phyloP scores from a whole-genome alignment of 1,140 invertebrate genomes.

The Hylaeus anthracinus region DNA sequence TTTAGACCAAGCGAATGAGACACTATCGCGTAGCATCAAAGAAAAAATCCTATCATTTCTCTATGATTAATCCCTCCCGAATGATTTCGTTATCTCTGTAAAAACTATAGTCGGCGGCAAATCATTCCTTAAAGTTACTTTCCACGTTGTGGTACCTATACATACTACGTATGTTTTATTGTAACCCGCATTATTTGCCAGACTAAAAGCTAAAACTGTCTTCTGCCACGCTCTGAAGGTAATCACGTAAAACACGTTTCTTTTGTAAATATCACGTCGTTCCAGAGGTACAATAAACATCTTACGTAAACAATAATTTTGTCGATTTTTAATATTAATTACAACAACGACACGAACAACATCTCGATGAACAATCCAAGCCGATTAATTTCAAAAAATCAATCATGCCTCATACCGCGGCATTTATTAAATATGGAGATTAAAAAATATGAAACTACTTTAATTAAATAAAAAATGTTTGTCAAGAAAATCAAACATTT shows the following conservation, averaged over 20 bases:
- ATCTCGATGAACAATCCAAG: too few relatives aligned
- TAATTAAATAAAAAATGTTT: too few relatives aligned
- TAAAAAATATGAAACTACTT: too few relatives aligned
- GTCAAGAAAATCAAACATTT: too few relatives aligned
- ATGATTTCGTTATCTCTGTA: constrained; percentile 16
- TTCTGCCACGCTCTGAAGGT: constrained; percentile 50
- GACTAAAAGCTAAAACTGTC: constrained; percentile 23
- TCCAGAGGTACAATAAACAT: constrained; percentile 59
- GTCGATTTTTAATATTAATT: constrained; percentile 20
- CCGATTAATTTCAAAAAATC: too few relatives aligned
- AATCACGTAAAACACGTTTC: constrained; percentile 39
- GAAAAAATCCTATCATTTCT: background rate
- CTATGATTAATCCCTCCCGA: background rate
- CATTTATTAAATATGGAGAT: too few relatives aligned
- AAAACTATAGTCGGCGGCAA: constrained; percentile 18
- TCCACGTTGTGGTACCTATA: constrained; percentile 28
- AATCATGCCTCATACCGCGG: too few relatives aligned
- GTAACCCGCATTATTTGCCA: constrained; percentile 46
- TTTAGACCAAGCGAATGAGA: constrained; percentile 16
- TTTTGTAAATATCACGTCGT: constrained; percentile 64
- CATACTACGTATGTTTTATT: constrained; percentile 57
- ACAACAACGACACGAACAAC: background rate
- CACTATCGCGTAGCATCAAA: background rate
- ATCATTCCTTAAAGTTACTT: constrained; percentile 34
- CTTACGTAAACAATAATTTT: constrained; percentile 31